Base-by-base conservation (phyloP, 2,888 invertebrate species). In the Ceriagrion tenellum region DNA sequence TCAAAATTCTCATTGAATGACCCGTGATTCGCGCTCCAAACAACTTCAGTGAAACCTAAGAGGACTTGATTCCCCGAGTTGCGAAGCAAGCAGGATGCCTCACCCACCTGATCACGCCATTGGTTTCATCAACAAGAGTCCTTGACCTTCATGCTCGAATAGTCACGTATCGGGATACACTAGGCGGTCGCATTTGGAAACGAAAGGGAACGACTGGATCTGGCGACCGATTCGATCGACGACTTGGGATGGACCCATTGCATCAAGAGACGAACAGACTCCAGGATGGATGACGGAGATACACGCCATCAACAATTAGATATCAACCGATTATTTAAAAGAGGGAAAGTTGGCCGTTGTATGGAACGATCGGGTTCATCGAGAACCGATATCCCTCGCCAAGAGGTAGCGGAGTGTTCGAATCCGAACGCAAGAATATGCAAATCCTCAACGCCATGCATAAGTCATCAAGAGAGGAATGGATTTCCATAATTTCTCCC, bases 401-500 rank as follows among this genome's bases (percentile, higher is more conserved):
- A n/a, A n/a, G 6, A 69, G 69, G 26, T 20, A 18, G 69, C n/a
- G 8, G 12, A 30, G 12, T 10, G 12, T 16, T 74, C 30, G 74
- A 30, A 74, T 74, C 10, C 30, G 12, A 30, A 30, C n/a, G 74
- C n/a, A 30, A 12, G 74, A 13, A 18, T 69, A 81, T 81, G 81
- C 81, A 81, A 81, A 81, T 81, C 30, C 81, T 4, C 30, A 4
- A n/a, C 30, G 0, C 81, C 81, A 35, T n/a, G 81, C 30, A 81
- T 35, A 13, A 81, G 35, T 16, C 30, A 69, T 23, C 26, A 20
- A n/a, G 69, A n/a, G n/a, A n/a, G 16, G 69, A 26, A 69, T 69
- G 35, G 81, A 81, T 81, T 81, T 81, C 18, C 81, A 81, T 81
- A 81, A 81, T 81, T 81, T 35, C 81, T 10, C n/a, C n/a, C 81